Base-by-base conservation (phyloP, 2,797 vertebrate species). In the Phylloscopus collybita region DNA sequence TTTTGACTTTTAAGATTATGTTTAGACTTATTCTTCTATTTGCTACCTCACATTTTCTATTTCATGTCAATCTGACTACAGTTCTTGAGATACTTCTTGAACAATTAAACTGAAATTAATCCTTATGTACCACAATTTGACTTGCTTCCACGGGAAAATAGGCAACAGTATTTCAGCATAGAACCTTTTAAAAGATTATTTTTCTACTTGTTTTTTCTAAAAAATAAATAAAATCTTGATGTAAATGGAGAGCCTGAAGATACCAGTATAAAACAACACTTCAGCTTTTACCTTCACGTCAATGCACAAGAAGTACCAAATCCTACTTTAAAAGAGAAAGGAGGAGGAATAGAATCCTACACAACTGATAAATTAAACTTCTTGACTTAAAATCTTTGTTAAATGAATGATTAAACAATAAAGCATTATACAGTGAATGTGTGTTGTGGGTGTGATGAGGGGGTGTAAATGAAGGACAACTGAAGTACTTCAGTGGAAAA, bases 241-340 rank as follows among this genome's bases (percentile, higher is more conserved):
- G 30, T 40, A 79, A 69, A 92, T 67, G 44, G 17, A 66, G 16
- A 92, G 14, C 70, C 54, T 92, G 65, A 94, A 51, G 89, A 95
- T 59, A 82, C 80, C 92, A 29, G 96, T 61, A 76, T 61, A 76
- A 96, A 95, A 92, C 14, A 92, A 45, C 61, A 90, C 32, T 91
- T 75, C 67, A 56, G n/a, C 80, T 49, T 94, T 95, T 65, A 95
- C 64, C 36, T 90, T 94, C 93, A 90, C 74, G 59, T 93, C 32
- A 47, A 53, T 95, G 71, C 71, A 88, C 34, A 81, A 92, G 42
- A 89, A 92, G 14, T 64, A 51, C 17, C 13, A 90, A 96, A 72
- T 18, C 26, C 32, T 69, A 32, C 14, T 85, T 92, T 36, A 70
- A 64, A 88, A 8, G 91, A 76, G 40, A 74, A 66, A 90, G 22